Conservation (phyloP, 2,113 vertebrate species). For the Parotia lawesii region DNA sequence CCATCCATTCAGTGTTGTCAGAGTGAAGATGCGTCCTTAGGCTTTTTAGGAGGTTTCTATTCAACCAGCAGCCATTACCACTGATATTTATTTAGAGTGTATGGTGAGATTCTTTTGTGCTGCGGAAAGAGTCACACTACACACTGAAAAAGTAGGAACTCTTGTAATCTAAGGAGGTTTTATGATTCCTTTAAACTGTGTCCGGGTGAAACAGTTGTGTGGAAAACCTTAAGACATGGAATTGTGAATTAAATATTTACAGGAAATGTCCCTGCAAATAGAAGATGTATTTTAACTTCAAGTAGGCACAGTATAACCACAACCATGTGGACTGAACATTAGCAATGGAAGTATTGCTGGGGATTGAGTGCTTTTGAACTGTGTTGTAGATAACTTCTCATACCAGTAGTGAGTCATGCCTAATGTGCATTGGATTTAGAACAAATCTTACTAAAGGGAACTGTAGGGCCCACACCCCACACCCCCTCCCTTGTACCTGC, state of each 20-base stretch:
- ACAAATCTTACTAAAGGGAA: not conserved
- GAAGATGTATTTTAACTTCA: not conserved
- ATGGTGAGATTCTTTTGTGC: not conserved
- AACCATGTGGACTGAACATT: not conserved
- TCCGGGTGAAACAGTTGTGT: not conserved
- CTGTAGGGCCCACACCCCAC: rapidly evolving
- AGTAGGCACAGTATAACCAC: not conserved
- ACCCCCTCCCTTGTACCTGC: not conserved
- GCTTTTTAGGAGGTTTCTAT: not conserved
- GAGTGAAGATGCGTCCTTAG: not conserved
- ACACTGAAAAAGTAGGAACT: not conserved
- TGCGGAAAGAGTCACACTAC: not conserved
- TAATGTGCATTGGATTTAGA: not conserved
- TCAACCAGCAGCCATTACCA: not conserved
- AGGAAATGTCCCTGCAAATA: not conserved
- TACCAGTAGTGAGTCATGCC: not conserved
- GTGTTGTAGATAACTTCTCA: not conserved
- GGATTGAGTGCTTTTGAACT: not conserved
- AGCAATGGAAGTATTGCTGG: not conserved
- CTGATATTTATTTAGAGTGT: not conserved
- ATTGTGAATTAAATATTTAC: not conserved
- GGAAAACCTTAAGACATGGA: not conserved
- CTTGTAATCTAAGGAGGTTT: not conserved
- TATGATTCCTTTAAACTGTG: not conserved
- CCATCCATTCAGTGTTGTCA: rapidly evolving